Evolutionary conservation across 1,140 invertebrate species (phyloP).

Genomic region (Penaeus indicus): DNA sequence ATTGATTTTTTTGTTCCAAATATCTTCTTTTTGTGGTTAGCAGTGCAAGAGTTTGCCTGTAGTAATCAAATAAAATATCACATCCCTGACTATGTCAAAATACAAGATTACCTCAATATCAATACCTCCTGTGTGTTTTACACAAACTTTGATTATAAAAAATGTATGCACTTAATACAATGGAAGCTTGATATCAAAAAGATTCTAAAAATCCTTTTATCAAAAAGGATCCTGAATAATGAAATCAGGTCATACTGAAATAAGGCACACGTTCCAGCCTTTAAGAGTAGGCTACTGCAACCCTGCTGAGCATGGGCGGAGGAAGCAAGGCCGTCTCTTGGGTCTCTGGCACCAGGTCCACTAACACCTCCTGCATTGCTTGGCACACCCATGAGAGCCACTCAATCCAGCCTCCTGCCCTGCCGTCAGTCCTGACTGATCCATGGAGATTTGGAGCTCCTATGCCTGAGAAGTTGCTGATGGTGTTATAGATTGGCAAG

Average conservation of each 20-base stretch:
- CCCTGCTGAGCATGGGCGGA: constrained; percentile 33
- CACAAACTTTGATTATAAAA: too few species aligned
- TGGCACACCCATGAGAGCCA: constrained; percentile 29
- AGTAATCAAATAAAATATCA: too few species aligned
- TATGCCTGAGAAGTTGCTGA: constrained; percentile 54
- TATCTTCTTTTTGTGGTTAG: too few species aligned
- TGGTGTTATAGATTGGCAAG: constrained; percentile 41
- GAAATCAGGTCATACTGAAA: constrained; percentile 1
- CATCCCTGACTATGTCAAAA: too few species aligned
- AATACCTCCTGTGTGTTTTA: too few species aligned
- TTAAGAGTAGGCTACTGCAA: constrained; percentile 23
- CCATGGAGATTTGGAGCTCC: constrained; percentile 50
- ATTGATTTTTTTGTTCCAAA: too few species aligned
- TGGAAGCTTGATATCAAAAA: too few species aligned
- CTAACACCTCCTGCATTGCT: neutral
- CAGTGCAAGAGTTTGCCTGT: too few species aligned
- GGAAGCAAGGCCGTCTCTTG: neutral
- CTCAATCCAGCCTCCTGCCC: constrained; percentile 17
- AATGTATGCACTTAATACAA: too few species aligned
- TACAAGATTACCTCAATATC: too few species aligned
- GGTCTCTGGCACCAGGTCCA: constrained; percentile 16
- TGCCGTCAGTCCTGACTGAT: constrained; percentile 24
- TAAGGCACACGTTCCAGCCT: constrained; percentile 43
- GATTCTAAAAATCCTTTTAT: constrained; percentile 32
- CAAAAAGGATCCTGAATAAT: constrained; percentile 46